phyloP scores from a whole-genome alignment of 2,888 invertebrate genomes.

The Drosophila pseudotakahashii region DNA sequence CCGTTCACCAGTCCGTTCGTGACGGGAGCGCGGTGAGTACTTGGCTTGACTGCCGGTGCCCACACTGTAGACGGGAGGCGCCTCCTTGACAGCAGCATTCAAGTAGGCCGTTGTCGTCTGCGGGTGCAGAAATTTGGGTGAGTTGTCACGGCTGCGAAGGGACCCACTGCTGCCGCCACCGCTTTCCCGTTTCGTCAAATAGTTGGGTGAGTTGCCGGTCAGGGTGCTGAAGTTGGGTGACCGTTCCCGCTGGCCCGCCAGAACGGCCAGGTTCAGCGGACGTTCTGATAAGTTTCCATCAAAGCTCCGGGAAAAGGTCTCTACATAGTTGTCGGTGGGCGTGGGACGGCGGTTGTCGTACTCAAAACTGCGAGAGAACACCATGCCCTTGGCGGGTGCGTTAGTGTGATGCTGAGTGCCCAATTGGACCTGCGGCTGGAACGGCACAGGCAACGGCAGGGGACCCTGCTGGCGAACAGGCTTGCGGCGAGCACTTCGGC shows the following conservation, averaged over 20 bases:
- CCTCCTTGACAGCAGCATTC: constrained; percentile 82
- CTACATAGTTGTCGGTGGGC: constrained; percentile 81
- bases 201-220: constrained; percentile 84
- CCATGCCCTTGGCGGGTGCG: constrained; percentile 81
- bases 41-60: constrained; percentile 51
- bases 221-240: constrained; percentile 83
- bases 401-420: constrained; percentile 58
- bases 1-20: constrained; percentile 80
- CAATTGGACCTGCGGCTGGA: constrained; percentile 54
- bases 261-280: constrained; percentile 44
- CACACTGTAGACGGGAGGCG: constrained; percentile 80
- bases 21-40: constrained; percentile 72
- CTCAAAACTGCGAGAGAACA: constrained; percentile 84
- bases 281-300: constrained; percentile 83
- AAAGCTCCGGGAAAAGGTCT: constrained; percentile 84
- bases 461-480: constrained; percentile 55
- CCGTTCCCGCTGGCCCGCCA: constrained; percentile 77
- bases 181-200: constrained; percentile 82
- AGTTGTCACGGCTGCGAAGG: constrained; percentile 82
- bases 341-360: constrained; percentile 82
- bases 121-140: constrained; percentile 82
- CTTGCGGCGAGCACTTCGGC: constrained; percentile 70
- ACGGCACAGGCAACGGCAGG: constrained; percentile 39
- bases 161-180: constrained; percentile 70
- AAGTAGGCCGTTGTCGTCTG: constrained; percentile 81